Base-by-base conservation (phyloP, 2,113 vertebrate genomes). In the Cryptomyrus ogoouensis region DNA sequence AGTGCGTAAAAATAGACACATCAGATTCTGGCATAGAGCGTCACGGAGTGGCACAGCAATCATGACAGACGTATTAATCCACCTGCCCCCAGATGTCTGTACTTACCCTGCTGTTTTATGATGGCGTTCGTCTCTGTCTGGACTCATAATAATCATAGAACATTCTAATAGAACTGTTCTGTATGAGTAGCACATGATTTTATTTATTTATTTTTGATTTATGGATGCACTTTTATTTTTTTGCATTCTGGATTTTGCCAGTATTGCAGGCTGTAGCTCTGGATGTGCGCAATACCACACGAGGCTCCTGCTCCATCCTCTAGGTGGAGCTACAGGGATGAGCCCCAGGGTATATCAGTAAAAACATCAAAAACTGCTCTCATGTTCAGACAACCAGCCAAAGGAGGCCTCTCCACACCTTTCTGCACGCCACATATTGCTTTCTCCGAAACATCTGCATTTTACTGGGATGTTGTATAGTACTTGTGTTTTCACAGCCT, bases 391-490 rank as follows among this genome's bases (percentile, higher is more conserved):
- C 47, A 49, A 47, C 39, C 74, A 83, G 74, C 88, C 88, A 83
- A 89, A 83, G 88, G 49, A 83, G 44, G 74, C 74, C 49, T 83
- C 10, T 56, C 31, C 47, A 35, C 17, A 62, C n/a, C 7, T 46
- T 47, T 47, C 62, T 47, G 27, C 85, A 87, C 31, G 53, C 50
- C 49, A 39, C 85, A 87, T 84, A 87, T 84, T 8, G 39, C 42
- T 62, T 10, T 44, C 13, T 85, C 35, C 27, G 2, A 84, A 35
- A 44, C 89, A 83, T 56, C 24, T 42, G 27, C 35, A 24, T 62
- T 89, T 89, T 47, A 62, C 42, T 85, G 56, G 53, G 35, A 42
- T 89, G 47, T 89, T 47, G 50, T 84, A 47, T 39, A 84, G 89
- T 89, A 85, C 17, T 62, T 66, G 39, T 88, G 77, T 52, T 44